phyloP scores from a whole-genome alignment of 1,140 invertebrate species.

The Drosophila hydei region DNA sequence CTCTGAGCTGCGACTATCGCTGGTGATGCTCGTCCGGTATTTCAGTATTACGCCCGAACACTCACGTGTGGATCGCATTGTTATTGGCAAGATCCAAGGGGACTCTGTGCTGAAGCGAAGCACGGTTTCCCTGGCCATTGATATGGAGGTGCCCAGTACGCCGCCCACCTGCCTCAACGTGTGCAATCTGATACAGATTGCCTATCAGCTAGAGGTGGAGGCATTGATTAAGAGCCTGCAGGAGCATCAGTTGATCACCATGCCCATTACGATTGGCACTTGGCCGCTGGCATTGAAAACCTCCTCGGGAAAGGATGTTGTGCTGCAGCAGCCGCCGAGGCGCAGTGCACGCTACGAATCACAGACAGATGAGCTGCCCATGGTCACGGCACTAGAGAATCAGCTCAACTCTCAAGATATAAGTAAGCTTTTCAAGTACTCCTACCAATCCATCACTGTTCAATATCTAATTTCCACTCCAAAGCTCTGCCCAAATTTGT shows the following conservation, averaged over 20 bases:
- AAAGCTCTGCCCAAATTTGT: constrained; percentile 66
- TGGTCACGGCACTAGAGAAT: constrained; percentile 51
- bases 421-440: constrained; percentile 36
- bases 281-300: constrained; percentile 78
- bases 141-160: constrained; percentile 87
- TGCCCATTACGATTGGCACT: constrained; percentile 86
- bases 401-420: constrained; percentile 40
- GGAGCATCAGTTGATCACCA: constrained; percentile 84
- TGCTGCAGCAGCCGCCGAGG: constrained; percentile 67
- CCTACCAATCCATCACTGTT: neutral
- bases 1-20: constrained; percentile 83
- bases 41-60: constrained; percentile 85
- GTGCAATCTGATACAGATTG: constrained; percentile 87
- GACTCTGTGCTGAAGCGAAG: constrained; percentile 84
- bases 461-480: neutral
- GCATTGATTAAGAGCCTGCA: constrained; percentile 81
- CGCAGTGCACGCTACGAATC: constrained; percentile 62
- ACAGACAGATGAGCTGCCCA: constrained; percentile 50
- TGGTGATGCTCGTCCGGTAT: constrained; percentile 84
- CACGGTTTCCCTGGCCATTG: constrained; percentile 64
- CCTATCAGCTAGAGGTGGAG: constrained; percentile 88
- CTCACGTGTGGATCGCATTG: constrained; percentile 85
- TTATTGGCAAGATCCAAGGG: constrained; percentile 85
- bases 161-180: constrained; percentile 88
- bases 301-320: constrained; percentile 42